Percentiles rank a stretch among this genome's conserved stretches.
Conservation (phyloP, 2,797 vertebrate species). For the Sebastes melanostomus region DNA sequence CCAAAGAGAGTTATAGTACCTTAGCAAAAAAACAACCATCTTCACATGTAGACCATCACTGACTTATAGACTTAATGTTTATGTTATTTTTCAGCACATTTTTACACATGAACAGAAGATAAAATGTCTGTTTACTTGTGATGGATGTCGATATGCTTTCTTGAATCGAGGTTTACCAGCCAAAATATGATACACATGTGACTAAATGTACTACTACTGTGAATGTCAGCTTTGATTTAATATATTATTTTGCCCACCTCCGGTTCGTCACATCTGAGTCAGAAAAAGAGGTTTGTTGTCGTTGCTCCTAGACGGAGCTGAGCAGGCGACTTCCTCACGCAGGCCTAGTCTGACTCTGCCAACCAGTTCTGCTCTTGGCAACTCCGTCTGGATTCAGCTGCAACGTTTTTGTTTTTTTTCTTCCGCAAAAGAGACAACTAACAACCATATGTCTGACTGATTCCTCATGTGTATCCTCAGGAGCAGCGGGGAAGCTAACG, state of each 20-base stretch:
- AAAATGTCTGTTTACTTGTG: not conserved
- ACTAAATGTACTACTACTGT: not conserved
- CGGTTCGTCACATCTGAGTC: slow-evolving; percentile 40
- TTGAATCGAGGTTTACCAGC: not conserved
- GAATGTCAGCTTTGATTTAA: slow-evolving; percentile 2
- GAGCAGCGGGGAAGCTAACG: slow-evolving; percentile 48
- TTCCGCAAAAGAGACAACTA: slow-evolving; percentile 30
- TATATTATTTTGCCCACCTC: not conserved
- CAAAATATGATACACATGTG: not conserved
- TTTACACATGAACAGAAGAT: not conserved
- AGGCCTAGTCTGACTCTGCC: slow-evolving; percentile 31
- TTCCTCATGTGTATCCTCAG: slow-evolving; percentile 61
- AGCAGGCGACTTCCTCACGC: slow-evolving; percentile 41
- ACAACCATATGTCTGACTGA: slow-evolving; percentile 54
- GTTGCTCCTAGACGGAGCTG: slow-evolving; percentile 37
- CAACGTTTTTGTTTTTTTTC: slow-evolving; percentile 8
- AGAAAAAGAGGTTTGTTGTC: slow-evolving; percentile 39
- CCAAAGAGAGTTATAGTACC: not conserved
- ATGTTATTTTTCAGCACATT: not conserved
- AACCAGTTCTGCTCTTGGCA: slow-evolving; percentile 33
- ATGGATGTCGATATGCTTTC: not conserved
- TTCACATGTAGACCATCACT: not conserved
- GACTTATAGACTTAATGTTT: not conserved
- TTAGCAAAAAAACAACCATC: accelerated
- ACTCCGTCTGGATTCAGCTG: slow-evolving; percentile 42